Base-by-base conservation (phyloP, 1,140 invertebrate species). In the Leucophenga varia region DNA sequence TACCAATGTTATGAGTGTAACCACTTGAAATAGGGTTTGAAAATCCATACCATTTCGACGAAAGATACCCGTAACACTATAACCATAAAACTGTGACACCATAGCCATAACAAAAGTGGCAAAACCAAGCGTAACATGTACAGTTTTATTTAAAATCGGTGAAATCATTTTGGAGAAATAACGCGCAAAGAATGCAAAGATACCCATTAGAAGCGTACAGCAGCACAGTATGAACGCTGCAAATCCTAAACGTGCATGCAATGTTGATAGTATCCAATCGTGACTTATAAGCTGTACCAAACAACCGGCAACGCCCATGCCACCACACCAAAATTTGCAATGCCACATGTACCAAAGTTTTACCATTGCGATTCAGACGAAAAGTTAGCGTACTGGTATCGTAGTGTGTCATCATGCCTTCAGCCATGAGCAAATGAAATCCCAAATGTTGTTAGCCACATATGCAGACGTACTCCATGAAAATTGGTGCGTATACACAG, bases 371-470 rank as follows among this genome's bases (percentile, higher is more conserved):
- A 10, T 41, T 47, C 35, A 57, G 56, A 16, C 57, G 55, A 16
- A 61, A 44, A 0, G 57, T 61, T 3, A 58, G 20, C 50, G 57
- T 59, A 43, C 63, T 71, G 36, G 53, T 58, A n/a, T 64, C 54
- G 41, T 71, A 71, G 35, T 63, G 59, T 40, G 54, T 59, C 63
- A 71, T 64, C 53, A 64, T 61, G 34, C 38, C 60, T 32, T 71
- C 67, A 48, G 67, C 67, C 67, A 71, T 68, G 0, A 71, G 49
- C 20, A 71, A 64, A 2, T 51, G 37, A 32, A 64, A 71, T 7
- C n/a, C 71, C 71, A 5, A 74, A 54, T 31, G 70, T 67, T 2
- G 55, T 63, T 20, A 74, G 49, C 49, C 65, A 71, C n/a, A 56
- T 54, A 38, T 74, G 71, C 10, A 68, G 44, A 0, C 55, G 48